These are phyloP conservation scores for Zaprionus kolodkinae DNA, from an alignment of 1,140 invertebrate species.

Conservation along the genomic window DNA sequence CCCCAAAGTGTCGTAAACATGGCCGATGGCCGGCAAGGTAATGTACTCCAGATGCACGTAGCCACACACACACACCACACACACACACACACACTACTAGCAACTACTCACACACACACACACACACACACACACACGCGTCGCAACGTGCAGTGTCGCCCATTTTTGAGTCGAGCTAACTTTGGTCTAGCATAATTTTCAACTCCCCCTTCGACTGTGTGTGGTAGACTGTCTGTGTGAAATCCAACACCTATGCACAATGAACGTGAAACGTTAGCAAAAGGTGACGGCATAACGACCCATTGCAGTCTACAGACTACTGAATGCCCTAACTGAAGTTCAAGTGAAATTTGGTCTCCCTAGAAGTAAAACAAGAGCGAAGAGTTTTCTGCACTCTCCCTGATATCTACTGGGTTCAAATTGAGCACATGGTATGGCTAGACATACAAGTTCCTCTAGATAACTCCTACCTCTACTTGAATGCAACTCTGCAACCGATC, in stretches of 20 bases:
- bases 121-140: constrained; percentile 12
- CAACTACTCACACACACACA: neutral
- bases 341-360: too few species aligned
- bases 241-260: constrained; percentile 37
- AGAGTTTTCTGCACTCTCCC: neutral
- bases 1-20: constrained; percentile 80
- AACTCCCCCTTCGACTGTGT: neutral
- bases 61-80: constrained; percentile 9
- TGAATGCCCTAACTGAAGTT: neutral
- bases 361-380: too few species aligned
- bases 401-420: neutral
- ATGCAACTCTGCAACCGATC: neutral
- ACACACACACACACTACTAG: constrained; percentile 8
- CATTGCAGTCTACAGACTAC: neutral
- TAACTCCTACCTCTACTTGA: neutral
- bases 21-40: constrained; percentile 39
- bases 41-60: constrained; percentile 49
- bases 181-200: constrained; percentile 65
- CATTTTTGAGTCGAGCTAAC: constrained; percentile 64
- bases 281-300: neutral
- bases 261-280: constrained; percentile 25
- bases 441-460: too few species aligned
- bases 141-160: constrained; percentile 62
- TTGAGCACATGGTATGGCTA: too few species aligned
- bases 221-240: constrained; percentile 4